Evolutionary conservation across 1,140 invertebrate genomes (phyloP).

Genomic region (Colletes gigas): DNA sequence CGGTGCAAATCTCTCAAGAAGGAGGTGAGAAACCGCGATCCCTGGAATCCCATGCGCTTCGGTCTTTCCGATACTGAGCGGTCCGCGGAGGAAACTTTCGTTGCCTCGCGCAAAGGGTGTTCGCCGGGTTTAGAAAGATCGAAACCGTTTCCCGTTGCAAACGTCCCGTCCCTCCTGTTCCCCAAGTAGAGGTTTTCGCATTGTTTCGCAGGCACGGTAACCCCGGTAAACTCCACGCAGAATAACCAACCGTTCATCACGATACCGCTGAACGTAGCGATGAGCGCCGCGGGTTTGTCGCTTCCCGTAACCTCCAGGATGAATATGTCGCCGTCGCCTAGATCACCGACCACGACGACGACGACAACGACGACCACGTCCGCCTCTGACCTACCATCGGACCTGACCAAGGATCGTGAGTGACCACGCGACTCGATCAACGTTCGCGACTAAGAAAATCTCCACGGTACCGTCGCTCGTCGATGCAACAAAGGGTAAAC

Average conservation of each 20-base stretch:
- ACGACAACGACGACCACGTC: constrained; percentile 54
- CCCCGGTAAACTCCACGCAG: constrained; percentile 73
- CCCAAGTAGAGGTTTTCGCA: constrained; percentile 36
- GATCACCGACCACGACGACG: constrained; percentile 66
- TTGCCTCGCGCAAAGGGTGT: background rate
- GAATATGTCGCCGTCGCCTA: constrained; percentile 63
- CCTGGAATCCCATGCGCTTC: background rate
- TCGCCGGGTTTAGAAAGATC: background rate
- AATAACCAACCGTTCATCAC: constrained; percentile 78
- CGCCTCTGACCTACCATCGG: constrained; percentile 73
- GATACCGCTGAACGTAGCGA: constrained; percentile 78
- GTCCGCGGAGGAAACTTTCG: too few relatives aligned
- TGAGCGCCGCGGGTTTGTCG: constrained; percentile 75
- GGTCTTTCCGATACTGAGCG: background rate
- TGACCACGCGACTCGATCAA: constrained; percentile 43
- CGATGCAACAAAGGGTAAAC: background rate
- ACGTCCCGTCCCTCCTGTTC: constrained; percentile 13
- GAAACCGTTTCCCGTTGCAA: too few relatives aligned
- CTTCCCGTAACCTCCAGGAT: constrained; percentile 74
- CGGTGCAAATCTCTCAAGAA: constrained; percentile 79
- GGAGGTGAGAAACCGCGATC: constrained; percentile 66
- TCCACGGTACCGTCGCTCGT: constrained; percentile 6
- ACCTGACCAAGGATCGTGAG: constrained; percentile 77
- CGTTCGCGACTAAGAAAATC: constrained; percentile 8
- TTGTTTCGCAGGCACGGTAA: constrained; percentile 65